Evolutionary conservation across 2,888 invertebrate species (phyloP), one percentile per base, ranked within the genome.

Genomic region (Mesoligia furuncula): DNA sequence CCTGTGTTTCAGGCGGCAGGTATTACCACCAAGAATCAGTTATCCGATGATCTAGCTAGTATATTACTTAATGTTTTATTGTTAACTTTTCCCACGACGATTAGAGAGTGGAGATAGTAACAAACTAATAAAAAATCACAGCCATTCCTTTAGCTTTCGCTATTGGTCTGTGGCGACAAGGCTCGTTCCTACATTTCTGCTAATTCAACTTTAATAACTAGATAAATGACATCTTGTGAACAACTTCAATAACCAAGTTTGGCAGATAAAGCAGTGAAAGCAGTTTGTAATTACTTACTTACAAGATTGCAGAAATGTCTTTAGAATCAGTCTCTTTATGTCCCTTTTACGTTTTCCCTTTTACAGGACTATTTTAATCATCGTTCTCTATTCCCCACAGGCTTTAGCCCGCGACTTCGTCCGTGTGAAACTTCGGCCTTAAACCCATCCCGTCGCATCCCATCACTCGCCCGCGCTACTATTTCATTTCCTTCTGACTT

Each of bases 351-450:
- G 15, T 45, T 15, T 45, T 45, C 45, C 15, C 15, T 45, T 45
- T 45, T 15, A 45, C 5, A 59, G 20, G 20, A 61, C 5, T 68
- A 51, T 77, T 77, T 77, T n/a, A 73, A 66, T n/a, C 36, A 31
- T 51, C 8, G 13, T 65, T 66, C 13, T 45, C 11, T 13, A 70
- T 31, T 51, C 15, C 1, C 42, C n/a, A n/a, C 45, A 0, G 5
- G 45, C 45, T 45, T 45, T 15, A 15, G 45, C 5, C 45, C 45
- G 15, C 45, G 45, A 45, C 15, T 45, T 5, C 45, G 45, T 45
- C 45, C 45, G 45, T 0, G 13, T 45, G 45, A 45, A 15, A 15
- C 45, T 45, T 15, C 6, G 45, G 45, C 15, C 3, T 15, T 13
- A 13, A 4, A 45, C 45, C 2, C 15, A 13, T 45, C 45, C 13